Base-by-base conservation (phyloP, 2,888 invertebrate species). In the Meta bourneti region DNA sequence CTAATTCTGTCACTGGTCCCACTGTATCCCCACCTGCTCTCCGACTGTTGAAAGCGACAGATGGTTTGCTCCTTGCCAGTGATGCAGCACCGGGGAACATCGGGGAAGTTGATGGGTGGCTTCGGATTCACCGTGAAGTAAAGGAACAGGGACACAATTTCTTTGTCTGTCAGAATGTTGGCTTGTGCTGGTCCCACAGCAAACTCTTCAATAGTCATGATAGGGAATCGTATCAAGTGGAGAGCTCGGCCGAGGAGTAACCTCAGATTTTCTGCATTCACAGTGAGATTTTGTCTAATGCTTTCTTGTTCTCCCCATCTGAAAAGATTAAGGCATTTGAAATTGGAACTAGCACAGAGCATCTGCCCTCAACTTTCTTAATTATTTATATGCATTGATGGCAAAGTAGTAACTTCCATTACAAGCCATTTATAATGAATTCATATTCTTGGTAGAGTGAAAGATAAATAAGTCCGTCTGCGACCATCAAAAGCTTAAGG, bases 171-270 rank as follows among this genome's bases (percentile, higher is more conserved):
- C 0, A 98, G 95, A 52, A 98, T 95, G 0, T 97, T 97, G 93
- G 97, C 97, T 94, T 97, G 97, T 0, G 97, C 97, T 0, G 97
- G 96, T 0, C 97, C 97, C 94, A 96, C 96, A 0, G 97, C 97
- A 95, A 98, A 98, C 94, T 98, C 98, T 94, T 98, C 97, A 0
- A 97, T 96, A 0, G 97, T 97, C 97, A 98, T 98, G 48, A 97
- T 95, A 0, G 98, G 97, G 94, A 97, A 98, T 51, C 98, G 95
- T 86, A 98, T 97, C 0, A 97, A 96, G 70, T 96, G 96, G 93
- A 98, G 96, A 0, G 97, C 97, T 83, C 96, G 94, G 0, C 97
- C 97, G 0, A 98, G 95, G 0, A 97, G 96, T 91, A 95, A 95
- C 93, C 97, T 95, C 94, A 97, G 97, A 95, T 97, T 97, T 93